Percentiles rank a stretch among this genome's conserved stretches.
Evolutionary conservation across 2,888 invertebrate genomes (phyloP).

Genomic region (Synergus umbraculus): DNA sequence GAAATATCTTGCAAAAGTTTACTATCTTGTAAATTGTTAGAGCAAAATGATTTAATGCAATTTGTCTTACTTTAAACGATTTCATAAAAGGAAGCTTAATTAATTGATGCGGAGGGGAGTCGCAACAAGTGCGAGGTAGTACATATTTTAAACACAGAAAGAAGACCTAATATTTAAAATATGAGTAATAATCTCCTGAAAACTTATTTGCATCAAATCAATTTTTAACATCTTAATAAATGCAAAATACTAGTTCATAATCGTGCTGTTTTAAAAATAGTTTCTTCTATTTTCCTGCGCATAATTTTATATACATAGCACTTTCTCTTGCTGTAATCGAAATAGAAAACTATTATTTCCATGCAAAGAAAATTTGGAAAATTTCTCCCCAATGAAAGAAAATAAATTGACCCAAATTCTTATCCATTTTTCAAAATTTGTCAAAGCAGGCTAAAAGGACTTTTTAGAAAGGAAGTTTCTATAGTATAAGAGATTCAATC

Average conservation of each 20-base stretch:
- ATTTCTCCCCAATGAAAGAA: neutral
- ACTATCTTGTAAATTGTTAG: neutral
- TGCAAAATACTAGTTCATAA: neutral
- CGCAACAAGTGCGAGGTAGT: neutral
- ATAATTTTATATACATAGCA: slow-evolving; percentile 4
- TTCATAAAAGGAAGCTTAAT: neutral
- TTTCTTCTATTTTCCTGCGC: neutral
- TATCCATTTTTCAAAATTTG: neutral
- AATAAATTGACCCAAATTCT: neutral
- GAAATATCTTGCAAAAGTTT: neutral
- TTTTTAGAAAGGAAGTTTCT: neutral
- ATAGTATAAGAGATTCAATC: neutral
- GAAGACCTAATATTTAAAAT: neutral
- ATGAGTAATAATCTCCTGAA: neutral
- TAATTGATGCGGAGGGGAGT: neutral
- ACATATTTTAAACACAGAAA: neutral
- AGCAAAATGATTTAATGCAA: neutral
- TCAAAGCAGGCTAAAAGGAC: neutral
- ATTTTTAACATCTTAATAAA: neutral
- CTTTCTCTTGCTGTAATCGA: slow-evolving; percentile 10
- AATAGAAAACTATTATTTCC: neutral
- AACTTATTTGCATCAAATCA: neutral
- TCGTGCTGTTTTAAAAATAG: neutral
- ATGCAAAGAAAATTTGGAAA: neutral
- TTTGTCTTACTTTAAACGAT: neutral